Evolutionary conservation across 2,797 vertebrate species (phyloP).

Genomic region (Nyctalus aviator): DNA sequence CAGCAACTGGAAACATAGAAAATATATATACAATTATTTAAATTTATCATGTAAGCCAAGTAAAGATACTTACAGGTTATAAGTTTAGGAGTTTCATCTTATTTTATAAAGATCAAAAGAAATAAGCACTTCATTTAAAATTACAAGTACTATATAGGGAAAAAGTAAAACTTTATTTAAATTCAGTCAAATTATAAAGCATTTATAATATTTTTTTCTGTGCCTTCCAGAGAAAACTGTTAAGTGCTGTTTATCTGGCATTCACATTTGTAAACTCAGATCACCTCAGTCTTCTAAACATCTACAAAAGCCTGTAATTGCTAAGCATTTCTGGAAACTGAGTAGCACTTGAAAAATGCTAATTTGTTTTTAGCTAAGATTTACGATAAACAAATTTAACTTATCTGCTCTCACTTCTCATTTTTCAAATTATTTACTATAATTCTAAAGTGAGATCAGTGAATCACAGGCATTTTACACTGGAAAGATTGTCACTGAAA

Average conservation of each 20-base stretch:
- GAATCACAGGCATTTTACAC: background rate
- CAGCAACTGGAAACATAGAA: background rate
- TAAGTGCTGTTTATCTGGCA: background rate
- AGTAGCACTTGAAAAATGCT: background rate
- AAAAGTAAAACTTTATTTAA: constrained; percentile 62
- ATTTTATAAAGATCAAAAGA: constrained; percentile 28
- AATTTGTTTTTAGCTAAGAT: background rate
- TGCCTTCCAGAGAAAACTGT: background rate
- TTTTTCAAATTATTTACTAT: background rate
- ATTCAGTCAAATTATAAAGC: background rate
- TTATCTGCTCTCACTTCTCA: background rate
- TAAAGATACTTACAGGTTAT: background rate
- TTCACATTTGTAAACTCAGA: constrained; percentile 20
- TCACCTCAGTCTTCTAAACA: background rate
- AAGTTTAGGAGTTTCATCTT: constrained; percentile 4
- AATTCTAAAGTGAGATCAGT: constrained; percentile 38
- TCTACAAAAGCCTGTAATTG: background rate
- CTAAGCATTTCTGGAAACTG: constrained; percentile 8
- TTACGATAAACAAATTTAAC: background rate
- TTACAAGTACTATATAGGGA: background rate
- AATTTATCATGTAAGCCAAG: constrained; percentile 13
- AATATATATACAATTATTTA: background rate
- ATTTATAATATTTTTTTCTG: background rate
- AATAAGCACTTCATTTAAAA: constrained; percentile 54
- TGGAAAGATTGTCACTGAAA: background rate